Evolutionary conservation across 2,797 vertebrate species (phyloP).

Genomic region (Eurystomus glaucurus): DNA sequence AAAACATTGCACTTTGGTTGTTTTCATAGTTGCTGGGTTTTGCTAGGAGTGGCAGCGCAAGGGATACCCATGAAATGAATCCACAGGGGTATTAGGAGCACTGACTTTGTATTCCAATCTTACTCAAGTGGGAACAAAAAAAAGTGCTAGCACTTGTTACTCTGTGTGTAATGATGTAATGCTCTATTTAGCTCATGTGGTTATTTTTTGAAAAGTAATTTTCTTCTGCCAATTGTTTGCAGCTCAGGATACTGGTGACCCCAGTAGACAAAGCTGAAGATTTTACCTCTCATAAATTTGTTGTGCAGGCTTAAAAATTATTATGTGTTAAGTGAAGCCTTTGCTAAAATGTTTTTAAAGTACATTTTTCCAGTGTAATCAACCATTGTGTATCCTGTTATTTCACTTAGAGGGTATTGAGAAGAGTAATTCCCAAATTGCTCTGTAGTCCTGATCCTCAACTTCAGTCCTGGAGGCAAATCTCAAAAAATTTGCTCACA

Average conservation of each 20-base stretch:
- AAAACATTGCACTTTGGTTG: background rate
- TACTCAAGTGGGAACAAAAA: background rate
- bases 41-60: background rate
- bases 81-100: background rate
- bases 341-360: background rate
- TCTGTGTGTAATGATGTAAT: background rate
- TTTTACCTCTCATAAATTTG: background rate
- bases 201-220: background rate
- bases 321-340: background rate
- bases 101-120: background rate
- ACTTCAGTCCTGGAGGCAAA: background rate
- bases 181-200: background rate
- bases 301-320: background rate
- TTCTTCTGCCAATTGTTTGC: background rate
- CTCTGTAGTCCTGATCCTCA: background rate
- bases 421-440: background rate
- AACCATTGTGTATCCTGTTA: background rate
- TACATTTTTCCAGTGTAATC: background rate
- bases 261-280: background rate
- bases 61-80: background rate
- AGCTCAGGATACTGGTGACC: background rate
- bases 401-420: background rate
- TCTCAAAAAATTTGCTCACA: fast-evolving
- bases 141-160: background rate
- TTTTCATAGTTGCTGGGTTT: background rate